Conservation (phyloP, 2,797 vertebrate genomes). For the Cuniculus paca region DNA sequence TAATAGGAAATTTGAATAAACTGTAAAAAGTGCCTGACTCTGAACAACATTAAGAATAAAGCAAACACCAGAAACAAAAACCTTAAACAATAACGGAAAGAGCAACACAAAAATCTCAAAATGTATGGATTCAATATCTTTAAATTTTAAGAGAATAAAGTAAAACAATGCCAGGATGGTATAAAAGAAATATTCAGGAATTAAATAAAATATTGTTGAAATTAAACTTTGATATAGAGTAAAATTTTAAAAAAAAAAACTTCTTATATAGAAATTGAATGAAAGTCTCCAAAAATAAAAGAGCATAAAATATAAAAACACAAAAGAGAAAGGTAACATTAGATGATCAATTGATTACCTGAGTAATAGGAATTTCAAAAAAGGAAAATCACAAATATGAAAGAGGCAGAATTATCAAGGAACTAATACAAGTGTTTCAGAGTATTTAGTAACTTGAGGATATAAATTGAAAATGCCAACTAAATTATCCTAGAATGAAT, state of each 20-base stretch:
- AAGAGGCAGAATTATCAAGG: background rate
- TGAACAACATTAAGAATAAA: background rate
- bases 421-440: background rate
- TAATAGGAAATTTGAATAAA: background rate
- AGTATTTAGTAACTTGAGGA: background rate
- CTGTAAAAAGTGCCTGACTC: background rate
- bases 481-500: conserved; percentile 20
- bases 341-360: background rate
- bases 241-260: background rate
- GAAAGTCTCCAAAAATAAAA: background rate
- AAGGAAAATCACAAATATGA: background rate
- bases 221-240: background rate
- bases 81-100: background rate
- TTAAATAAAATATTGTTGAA: background rate
- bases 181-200: background rate
- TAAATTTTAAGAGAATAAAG: background rate
- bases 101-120: background rate
- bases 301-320: background rate
- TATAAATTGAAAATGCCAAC: background rate
- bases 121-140: background rate
- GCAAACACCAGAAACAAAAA: background rate
- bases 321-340: background rate
- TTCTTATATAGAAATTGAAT: background rate
- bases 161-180: background rate
- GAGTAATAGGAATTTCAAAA: background rate